Evolutionary conservation across 92 coral and sea anemone genomes (phyloP).

Genomic region (Ricordea florida): DNA sequence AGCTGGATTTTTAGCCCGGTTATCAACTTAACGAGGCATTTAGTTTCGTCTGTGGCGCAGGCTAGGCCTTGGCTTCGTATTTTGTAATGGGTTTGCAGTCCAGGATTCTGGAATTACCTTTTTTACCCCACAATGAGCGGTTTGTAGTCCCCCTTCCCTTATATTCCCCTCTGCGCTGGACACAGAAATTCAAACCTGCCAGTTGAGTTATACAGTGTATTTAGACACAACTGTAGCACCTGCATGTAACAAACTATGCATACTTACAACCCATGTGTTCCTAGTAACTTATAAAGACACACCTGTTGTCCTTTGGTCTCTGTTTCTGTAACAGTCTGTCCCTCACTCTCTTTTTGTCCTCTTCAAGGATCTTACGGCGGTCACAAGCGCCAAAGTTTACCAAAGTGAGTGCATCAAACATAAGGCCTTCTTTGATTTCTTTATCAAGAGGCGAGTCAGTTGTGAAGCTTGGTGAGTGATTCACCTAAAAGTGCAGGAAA

Average conservation of each 20-base stretch:
- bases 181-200: too few species aligned
- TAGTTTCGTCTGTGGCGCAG: too few species aligned
- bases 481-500: slow-evolving; percentile 60
- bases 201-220: too few species aligned
- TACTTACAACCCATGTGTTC: not conserved
- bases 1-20: too few species aligned
- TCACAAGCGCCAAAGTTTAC: slow-evolving; percentile 96
- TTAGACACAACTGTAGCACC: too few species aligned
- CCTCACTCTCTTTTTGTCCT: slow-evolving; percentile 90
- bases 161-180: too few species aligned
- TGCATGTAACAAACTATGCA: not conserved
- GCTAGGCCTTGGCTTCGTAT: too few species aligned
- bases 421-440: slow-evolving; percentile 96
- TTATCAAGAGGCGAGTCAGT: slow-evolving; percentile 96
- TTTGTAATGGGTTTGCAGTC: too few species aligned
- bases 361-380: slow-evolving; percentile 88
- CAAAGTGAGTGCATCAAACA: slow-evolving; percentile 81
- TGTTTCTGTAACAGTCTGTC: slow-evolving; percentile 95
- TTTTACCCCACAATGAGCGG: too few species aligned
- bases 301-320: slow-evolving; percentile 86
- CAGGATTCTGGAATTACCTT: too few species aligned
- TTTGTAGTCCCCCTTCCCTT: too few species aligned
- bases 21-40: too few species aligned
- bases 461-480: slow-evolving; percentile 97
- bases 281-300: not conserved